Conservation (phyloP, 2,113 vertebrate genomes). For the Mesembrinibis cayennensis region DNA sequence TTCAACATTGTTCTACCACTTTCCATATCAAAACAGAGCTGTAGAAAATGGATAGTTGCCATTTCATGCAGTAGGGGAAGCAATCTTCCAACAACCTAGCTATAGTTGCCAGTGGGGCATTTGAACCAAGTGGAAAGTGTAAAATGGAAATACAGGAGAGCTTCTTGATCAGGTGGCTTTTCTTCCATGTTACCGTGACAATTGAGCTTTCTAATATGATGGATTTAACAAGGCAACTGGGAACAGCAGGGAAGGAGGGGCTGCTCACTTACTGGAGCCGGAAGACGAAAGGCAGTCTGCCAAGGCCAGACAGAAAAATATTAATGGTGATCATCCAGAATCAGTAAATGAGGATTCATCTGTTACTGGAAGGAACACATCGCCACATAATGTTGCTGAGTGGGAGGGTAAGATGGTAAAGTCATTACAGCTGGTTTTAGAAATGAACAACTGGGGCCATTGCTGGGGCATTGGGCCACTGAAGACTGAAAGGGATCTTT, state of each 20-base stretch:
- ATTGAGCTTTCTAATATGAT: neutral
- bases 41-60: neutral
- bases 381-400: neutral
- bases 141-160: neutral
- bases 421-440: neutral
- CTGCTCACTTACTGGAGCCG: constrained; percentile 23
- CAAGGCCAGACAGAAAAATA: constrained; percentile 40
- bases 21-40: neutral
- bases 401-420: neutral
- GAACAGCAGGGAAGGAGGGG: constrained; percentile 34
- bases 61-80: neutral
- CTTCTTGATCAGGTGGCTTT: neutral
- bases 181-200: neutral
- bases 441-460: neutral
- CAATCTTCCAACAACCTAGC: neutral
- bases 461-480: neutral
- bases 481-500: neutral
- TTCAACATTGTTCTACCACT: neutral
- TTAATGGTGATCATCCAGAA: constrained; percentile 34
- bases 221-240: constrained; percentile 33
- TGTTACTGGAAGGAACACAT: constrained; percentile 11
- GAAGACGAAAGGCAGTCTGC: constrained; percentile 29
- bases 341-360: constrained; percentile 5
- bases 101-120: neutral
- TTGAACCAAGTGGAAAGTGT: neutral